Evolutionary conservation across 2,888 invertebrate genomes (phyloP).

Genomic region (Clivina fossor): DNA sequence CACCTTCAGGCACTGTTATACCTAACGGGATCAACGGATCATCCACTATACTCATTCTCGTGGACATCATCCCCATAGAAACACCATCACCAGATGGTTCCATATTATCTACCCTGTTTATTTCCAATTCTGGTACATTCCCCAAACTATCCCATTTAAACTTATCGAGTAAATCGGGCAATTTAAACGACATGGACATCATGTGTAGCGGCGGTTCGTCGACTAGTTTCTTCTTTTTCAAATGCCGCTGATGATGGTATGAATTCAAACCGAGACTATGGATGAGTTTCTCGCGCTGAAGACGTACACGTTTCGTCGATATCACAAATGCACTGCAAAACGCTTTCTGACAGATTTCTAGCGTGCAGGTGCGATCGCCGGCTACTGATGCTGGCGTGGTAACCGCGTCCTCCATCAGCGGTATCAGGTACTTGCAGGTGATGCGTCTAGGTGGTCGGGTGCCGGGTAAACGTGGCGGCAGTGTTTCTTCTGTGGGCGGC

Average conservation of each 20-base stretch:
- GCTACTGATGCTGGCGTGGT: constrained; percentile 23
- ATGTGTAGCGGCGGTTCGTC: constrained; percentile 31
- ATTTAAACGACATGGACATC: too few species aligned
- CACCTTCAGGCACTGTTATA: constrained; percentile 53
- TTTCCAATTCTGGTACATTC: constrained; percentile 13
- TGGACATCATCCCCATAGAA: constrained; percentile 36
- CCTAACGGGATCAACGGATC: constrained; percentile 54
- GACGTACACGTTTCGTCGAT: constrained; percentile 57
- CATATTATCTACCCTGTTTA: constrained; percentile 31
- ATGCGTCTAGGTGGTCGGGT: constrained; percentile 54
- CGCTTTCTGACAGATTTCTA: constrained; percentile 59
- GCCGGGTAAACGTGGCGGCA: constrained; percentile 40
- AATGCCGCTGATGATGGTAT: constrained; percentile 51
- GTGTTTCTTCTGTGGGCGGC: constrained; percentile 4
- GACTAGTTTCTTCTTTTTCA: constrained; percentile 32
- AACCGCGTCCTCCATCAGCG: constrained; percentile 46
- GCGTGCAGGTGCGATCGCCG: constrained; percentile 41
- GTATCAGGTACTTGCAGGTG: constrained; percentile 58
- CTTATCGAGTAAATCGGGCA: constrained; percentile 36
- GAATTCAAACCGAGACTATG: constrained; percentile 53
- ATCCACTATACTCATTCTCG: constrained; percentile 46
- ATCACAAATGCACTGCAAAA: constrained; percentile 59
- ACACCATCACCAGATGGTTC: constrained; percentile 36
- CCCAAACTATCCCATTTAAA: constrained; percentile 33
- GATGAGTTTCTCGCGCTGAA: constrained; percentile 57